Base-by-base conservation (phyloP, 2,113 vertebrate genomes). In the Polypterus senegalus region DNA sequence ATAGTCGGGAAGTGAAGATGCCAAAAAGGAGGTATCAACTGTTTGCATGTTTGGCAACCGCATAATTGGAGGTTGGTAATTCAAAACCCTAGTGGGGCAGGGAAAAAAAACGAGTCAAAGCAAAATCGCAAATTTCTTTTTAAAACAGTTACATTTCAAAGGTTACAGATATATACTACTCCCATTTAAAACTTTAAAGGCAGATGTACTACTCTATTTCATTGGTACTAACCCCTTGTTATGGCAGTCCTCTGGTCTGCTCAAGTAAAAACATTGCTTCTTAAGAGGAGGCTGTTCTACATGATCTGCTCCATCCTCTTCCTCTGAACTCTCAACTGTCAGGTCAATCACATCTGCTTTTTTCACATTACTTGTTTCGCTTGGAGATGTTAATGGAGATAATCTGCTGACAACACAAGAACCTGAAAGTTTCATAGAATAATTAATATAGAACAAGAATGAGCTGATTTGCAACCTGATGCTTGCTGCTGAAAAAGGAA, bases 291-390 rank as follows among this genome's bases (percentile, higher is more conserved):
- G 83, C 47, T 86, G 75, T 1, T 89, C 87, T 72, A 89, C 88
- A 57, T 89, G 87, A 9, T 79, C 72, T 4, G 76, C 76, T 8
- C 89, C 87, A 1, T 90, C 89, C 69, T 92, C 91, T 57, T 91
- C 90, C 6, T 93, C 94, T 46, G 95, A 97, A 72, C 89, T 98
- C 67, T 96, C 95, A 46, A 86, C 9, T 5, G 96, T 99, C 66
- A 99, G 79, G 67, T 99, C 96, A 43, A 98, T 97, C 64, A 98
- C 74, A 1, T 98, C 96, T 4, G 90, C 88, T 72, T 93, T 97
- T 79, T 92, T 98, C 70, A 83, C 83, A 70, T 71, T 77, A 65
- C 70, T 71, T 49, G 74, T 64, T 7, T 97, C 93, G 49, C 10
- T 71, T 64, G 81, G 62, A 64, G 77, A 69, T 2, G 82, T 72